These are phyloP conservation scores for Hippocampus barbouri DNA, from an alignment of 2,113 vertebrate species.

Conservation along the genomic window DNA sequence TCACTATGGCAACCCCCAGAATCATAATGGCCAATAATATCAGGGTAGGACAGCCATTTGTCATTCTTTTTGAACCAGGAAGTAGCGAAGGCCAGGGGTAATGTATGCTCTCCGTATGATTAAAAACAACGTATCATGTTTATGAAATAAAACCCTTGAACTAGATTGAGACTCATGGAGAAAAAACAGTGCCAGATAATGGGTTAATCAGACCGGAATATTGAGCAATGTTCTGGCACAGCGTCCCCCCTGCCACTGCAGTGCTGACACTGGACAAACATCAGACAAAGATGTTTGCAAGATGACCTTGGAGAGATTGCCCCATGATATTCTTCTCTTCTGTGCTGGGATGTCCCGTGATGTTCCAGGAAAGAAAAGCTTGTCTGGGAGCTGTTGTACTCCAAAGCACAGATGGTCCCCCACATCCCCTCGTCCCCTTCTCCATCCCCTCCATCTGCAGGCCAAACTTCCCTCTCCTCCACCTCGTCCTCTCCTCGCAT, in stretches of 20 bases:
- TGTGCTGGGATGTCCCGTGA: slow-evolving; percentile 29
- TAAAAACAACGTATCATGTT: too few species aligned
- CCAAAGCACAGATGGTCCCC: slow-evolving; percentile 41
- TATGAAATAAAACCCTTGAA: not conserved
- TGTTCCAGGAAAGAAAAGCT: slow-evolving; percentile 56
- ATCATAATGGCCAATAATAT: not conserved
- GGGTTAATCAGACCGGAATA: not conserved
- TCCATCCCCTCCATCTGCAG: slow-evolving; percentile 21
- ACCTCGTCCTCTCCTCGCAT: slow-evolving; percentile 13
- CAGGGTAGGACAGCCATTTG: not conserved
- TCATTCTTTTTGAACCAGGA: not conserved
- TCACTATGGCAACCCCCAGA: not conserved
- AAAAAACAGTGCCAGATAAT: not conserved
- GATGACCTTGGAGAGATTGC: slow-evolving; percentile 42
- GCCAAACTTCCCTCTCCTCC: slow-evolving; percentile 23
- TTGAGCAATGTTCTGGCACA: slow-evolving; percentile 5
- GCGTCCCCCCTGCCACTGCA: slow-evolving; percentile 5
- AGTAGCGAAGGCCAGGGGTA: not conserved
- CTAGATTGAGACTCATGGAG: not conserved
- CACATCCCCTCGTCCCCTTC: not conserved
- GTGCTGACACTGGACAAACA: slow-evolving; percentile 28
- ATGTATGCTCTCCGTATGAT: too few species aligned
- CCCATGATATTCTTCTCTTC: slow-evolving; percentile 34
- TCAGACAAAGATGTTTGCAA: slow-evolving; percentile 40
- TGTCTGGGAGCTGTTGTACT: slow-evolving; percentile 48